phyloP scores from a whole-genome alignment of 2,888 invertebrate species.

The Lycia hirtaria region DNA sequence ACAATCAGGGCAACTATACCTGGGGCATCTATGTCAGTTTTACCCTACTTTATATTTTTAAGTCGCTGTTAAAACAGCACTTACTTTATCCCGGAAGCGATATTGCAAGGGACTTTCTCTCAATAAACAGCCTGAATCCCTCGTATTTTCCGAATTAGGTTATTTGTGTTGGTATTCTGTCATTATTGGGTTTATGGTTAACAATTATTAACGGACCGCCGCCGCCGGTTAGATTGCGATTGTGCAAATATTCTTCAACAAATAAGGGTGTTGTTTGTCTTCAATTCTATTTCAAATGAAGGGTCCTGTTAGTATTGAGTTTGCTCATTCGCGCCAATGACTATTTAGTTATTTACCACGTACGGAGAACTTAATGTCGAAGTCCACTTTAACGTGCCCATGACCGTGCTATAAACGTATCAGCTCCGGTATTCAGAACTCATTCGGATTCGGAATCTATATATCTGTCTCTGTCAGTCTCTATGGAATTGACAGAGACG shows the following conservation, averaged over 20 bases:
- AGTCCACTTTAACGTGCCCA: no score
- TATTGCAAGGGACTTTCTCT: slow-evolving; percentile 14
- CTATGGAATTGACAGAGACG: no score
- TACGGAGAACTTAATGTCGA: no score
- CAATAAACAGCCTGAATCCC: slow-evolving; percentile 15
- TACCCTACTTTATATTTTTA: background rate
- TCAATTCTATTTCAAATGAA: background rate
- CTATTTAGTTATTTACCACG: no score
- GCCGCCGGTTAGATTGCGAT: slow-evolving; percentile 2
- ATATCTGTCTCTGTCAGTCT: no score
- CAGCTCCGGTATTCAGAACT: no score
- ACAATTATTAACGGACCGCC: slow-evolving; percentile 7
- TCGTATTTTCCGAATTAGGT: slow-evolving; percentile 13
- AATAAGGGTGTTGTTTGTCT: background rate
- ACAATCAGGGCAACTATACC: no score
- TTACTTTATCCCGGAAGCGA: slow-evolving; percentile 7
- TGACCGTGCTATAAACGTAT: no score
- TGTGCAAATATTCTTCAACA: background rate
- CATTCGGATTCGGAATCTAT: no score
- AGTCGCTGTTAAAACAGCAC: background rate
- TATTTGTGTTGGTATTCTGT: slow-evolving; percentile 11
- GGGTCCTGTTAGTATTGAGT: background rate
- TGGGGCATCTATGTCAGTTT: no score
- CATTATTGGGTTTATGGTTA: slow-evolving; percentile 13
- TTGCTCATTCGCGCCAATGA: no score